Conservation (phyloP, 1,140 invertebrate species). For the Metaphire vulgaris region DNA sequence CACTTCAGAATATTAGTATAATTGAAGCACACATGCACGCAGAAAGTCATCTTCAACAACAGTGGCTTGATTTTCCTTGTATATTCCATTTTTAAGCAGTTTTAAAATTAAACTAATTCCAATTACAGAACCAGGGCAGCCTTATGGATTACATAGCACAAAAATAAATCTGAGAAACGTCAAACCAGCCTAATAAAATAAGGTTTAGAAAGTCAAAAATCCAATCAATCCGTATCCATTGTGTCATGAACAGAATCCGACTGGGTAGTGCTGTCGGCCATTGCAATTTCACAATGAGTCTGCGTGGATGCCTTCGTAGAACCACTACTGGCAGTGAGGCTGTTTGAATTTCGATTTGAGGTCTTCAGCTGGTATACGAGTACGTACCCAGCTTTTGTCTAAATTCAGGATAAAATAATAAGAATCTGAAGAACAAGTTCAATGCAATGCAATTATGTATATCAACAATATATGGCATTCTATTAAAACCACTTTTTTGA, state of each 20-base stretch:
- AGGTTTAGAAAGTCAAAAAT: neutral
- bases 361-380: conserved; percentile 53
- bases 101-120: too few relatives aligned
- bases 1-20: too few relatives aligned
- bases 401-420: conserved; percentile 32
- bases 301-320: conserved; percentile 1
- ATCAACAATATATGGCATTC: neutral
- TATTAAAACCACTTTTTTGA: neutral
- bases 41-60: too few relatives aligned
- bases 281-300: conserved; percentile 32
- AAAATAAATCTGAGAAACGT: neutral
- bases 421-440: neutral
- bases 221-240: neutral
- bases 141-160: neutral
- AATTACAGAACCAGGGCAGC: neutral
- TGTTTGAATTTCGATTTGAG: conserved; percentile 8
- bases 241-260: neutral
- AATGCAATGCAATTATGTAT: neutral
- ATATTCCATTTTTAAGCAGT: too few relatives aligned
- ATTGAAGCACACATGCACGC: too few relatives aligned
- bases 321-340: conserved; percentile 8
- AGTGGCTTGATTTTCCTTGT: too few relatives aligned
- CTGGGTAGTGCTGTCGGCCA: conserved; percentile 20
- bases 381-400: conserved; percentile 56
- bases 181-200: neutral